Evolutionary conservation across 2,888 invertebrate genomes (phyloP).

Genomic region (Bombylius discolor): DNA sequence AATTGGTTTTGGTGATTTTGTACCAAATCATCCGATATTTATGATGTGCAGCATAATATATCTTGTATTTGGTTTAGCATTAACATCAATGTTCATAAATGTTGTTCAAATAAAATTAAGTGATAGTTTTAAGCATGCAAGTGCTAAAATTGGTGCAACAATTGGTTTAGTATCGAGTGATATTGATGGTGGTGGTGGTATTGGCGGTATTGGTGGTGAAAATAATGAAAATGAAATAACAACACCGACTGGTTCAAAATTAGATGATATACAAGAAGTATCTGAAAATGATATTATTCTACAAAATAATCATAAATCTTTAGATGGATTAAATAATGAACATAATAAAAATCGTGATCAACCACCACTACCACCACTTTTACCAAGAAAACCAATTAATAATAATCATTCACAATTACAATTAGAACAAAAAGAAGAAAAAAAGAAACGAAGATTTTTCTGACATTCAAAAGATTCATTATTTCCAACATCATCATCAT

Average conservation of each 20-base stretch:
- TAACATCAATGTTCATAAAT: constrained; percentile 95
- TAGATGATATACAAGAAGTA: background rate
- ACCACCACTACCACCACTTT: constrained; percentile 22
- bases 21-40: constrained; percentile 72
- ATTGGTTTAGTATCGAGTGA: constrained; percentile 45
- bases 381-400: constrained; percentile 20
- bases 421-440: constrained; percentile 21
- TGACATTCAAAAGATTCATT: background rate
- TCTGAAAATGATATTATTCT: background rate
- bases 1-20: constrained; percentile 90
- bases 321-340: background rate
- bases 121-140: constrained; percentile 71
- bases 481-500: too few relatives aligned
- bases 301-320: background rate
- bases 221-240: too few relatives aligned
- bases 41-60: constrained; percentile 90
- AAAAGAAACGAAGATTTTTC: constrained; percentile 25
- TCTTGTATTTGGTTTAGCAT: constrained; percentile 82
- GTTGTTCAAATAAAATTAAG: constrained; percentile 77
- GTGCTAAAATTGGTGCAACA: constrained; percentile 71
- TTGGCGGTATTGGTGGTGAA: too few relatives aligned
- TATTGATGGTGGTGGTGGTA: too few relatives aligned
- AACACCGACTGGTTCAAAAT: constrained; percentile 20
- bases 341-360: background rate
- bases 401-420: constrained; percentile 4